Base-by-base conservation (phyloP, 35 echinoderm and acorn worm genomes). In the Strongylocentrotus purpuratus region DNA sequence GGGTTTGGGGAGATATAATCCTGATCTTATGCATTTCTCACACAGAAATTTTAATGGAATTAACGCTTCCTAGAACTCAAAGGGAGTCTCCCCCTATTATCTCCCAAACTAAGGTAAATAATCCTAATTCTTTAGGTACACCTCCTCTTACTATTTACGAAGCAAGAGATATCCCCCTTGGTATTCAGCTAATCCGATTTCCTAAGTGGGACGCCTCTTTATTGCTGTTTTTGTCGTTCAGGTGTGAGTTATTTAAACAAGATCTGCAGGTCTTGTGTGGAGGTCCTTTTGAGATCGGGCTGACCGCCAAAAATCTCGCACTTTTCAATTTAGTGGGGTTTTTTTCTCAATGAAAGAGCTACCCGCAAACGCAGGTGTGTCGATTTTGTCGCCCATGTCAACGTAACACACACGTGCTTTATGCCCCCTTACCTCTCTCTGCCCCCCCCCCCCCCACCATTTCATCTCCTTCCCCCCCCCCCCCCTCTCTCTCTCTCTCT, bases 161-260 rank as follows among this genome's bases (percentile, higher is more conserved):
- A 78, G 65, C 65, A 78, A 78, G 65, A n/a, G 65, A n/a, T 78
- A 78, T 78, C 65, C 65, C 65, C 28, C 65, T 78, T 28, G 65
- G 65, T 78, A 78, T 78, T 78, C 65, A n/a, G 28, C 65, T 78
- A 78, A 78, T 78, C 65, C 65, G 65, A 78, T 78, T 78, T 78
- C 28, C 5, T 70, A 70, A 70, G 61, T 70, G 61, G 61, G 13
- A 7, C 61, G 61, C 25, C 25, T 70, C 61, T 78, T 78, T 25
- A 78, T 78, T 78, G 65, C 22, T 28, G 65, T 78, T n/a, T 78
- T 78, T 78, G 15, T 78, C 65, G 65, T 15, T 78, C 65, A 78
- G 65, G 65, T 78, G 65, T 78, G 65, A 78, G 65, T 78, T 78
- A 22, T 78, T 78, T 78, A 78, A 78, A 78, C 28, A 78, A 78